Evolutionary conservation across 2,797 vertebrate species (phyloP).

Genomic region (Bradypus variegatus): DNA sequence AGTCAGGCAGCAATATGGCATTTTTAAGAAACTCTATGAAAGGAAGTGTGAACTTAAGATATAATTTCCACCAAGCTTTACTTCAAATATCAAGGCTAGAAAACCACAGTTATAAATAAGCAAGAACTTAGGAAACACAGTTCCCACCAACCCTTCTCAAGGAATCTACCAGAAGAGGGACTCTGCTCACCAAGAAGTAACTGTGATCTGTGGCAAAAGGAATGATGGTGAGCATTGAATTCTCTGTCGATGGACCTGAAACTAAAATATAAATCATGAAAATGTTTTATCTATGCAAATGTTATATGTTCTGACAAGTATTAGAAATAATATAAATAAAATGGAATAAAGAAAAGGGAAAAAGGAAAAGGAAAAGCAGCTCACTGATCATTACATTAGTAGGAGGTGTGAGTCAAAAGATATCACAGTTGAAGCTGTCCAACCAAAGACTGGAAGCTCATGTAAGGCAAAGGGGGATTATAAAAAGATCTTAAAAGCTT

Average conservation of each 20-base stretch:
- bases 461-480: neutral
- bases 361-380: accelerated
- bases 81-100: neutral
- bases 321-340: neutral
- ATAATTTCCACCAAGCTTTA: accelerated
- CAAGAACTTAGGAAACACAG: neutral
- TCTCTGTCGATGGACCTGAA: accelerated
- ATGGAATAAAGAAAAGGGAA: neutral
- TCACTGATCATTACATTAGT: accelerated
- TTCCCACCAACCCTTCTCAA: accelerated
- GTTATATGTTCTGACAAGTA: too few species aligned
- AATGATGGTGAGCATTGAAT: accelerated
- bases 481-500: neutral
- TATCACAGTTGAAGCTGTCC: neutral
- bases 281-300: accelerated
- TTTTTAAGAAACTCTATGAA: accelerated
- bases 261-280: too few species aligned
- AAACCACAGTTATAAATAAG: neutral
- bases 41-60: too few species aligned
- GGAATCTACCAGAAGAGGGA: neutral
- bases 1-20: accelerated
- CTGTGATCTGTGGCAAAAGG: neutral
- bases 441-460: neutral
- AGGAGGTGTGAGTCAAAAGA: neutral
- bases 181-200: accelerated